Percentiles rank a stretch among this genome's conserved stretches.
These are phyloP conservation scores for Bimastos eiseni DNA, from an alignment of 2,888 invertebrate species.

Conservation along the genomic window DNA sequence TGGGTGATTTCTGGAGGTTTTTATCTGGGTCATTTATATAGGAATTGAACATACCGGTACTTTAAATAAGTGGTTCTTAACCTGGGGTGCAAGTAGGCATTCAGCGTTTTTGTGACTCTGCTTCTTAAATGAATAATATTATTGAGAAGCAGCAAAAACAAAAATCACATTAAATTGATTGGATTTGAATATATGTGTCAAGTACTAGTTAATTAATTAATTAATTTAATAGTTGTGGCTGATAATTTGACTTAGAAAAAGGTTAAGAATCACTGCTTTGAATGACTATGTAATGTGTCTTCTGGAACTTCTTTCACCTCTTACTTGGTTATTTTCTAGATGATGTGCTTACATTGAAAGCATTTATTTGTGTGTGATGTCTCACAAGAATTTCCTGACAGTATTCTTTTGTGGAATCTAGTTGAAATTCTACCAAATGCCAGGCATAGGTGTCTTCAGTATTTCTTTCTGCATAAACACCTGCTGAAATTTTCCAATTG, in stretches of 20 bases:
- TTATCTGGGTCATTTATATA: not conserved
- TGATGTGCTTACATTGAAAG: not conserved
- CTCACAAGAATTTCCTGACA: not conserved
- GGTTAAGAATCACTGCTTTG: no score
- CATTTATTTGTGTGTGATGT: not conserved
- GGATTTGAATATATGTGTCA: no score
- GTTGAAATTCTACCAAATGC: not conserved
- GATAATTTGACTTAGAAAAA: no score
- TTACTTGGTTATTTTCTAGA: not conserved
- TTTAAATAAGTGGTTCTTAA: no score
- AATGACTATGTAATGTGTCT: not conserved
- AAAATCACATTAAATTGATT: no score
- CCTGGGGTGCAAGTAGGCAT: no score
- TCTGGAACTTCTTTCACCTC: not conserved
- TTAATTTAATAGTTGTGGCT: no score
- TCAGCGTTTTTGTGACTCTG: no score
- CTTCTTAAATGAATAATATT: no score
- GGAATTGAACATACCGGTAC: not conserved
- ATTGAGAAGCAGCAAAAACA: no score
- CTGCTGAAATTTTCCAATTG: not conserved
- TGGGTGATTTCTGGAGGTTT: not conserved
- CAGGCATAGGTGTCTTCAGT: not conserved
- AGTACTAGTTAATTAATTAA: no score
- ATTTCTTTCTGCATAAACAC: not conserved
- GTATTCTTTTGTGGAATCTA: not conserved